Conservation (phyloP, 2,797 vertebrate species). For the Erethizon dorsatum region DNA sequence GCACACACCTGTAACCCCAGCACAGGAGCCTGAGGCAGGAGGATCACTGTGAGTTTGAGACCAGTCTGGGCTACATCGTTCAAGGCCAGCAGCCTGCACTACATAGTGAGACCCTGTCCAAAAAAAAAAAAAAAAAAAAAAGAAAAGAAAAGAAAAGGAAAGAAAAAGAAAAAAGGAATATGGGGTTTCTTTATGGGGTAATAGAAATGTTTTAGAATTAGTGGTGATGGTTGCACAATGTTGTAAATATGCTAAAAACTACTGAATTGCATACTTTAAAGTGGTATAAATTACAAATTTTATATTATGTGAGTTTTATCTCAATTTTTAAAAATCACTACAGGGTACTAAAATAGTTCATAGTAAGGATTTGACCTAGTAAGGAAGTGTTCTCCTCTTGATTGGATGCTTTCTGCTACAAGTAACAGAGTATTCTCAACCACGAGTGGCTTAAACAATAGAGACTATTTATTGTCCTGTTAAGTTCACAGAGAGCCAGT, state of each 20-base stretch:
- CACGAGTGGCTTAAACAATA: slow-evolving; percentile 44
- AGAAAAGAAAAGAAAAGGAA: no score
- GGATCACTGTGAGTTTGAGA: not conserved
- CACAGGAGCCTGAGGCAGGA: not conserved
- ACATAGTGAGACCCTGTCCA: not conserved
- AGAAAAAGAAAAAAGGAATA: not conserved
- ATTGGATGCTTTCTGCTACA: slow-evolving; percentile 32
- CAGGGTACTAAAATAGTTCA: not conserved
- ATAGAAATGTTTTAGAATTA: slow-evolving; percentile 45
- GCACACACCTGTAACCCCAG: not conserved
- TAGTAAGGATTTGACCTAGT: not conserved
- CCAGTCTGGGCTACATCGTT: not conserved
- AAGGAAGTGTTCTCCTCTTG: slow-evolving; percentile 2
- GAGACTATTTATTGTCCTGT: slow-evolving; percentile 5
- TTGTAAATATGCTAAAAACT: slow-evolving; percentile 23
- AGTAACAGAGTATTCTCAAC: slow-evolving; percentile 48
- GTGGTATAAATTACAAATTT: slow-evolving; percentile 26
- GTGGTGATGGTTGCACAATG: not conserved
- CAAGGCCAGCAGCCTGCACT: not conserved
- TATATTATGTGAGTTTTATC: slow-evolving; percentile 55
- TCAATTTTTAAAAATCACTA: not conserved
- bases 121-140: not conserved
- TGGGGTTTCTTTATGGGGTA: not conserved
- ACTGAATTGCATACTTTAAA: slow-evolving; percentile 23
- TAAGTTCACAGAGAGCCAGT: not conserved